Conservation (phyloP, 2,888 invertebrate genomes). For the Pimpla rufipes region DNA sequence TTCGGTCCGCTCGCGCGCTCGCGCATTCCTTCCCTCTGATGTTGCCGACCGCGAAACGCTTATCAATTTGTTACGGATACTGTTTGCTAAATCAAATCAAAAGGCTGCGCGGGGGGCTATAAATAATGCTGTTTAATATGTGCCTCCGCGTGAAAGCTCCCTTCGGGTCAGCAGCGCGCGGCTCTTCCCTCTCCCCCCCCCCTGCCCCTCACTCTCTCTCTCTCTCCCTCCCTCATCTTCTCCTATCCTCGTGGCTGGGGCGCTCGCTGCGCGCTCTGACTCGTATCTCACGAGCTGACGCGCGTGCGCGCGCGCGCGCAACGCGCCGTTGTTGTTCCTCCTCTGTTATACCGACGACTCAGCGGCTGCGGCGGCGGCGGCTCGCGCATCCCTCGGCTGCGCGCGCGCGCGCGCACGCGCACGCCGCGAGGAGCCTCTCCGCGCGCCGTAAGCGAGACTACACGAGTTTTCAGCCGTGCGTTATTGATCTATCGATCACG, state of each 20-base stretch:
- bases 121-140: constrained; percentile 84
- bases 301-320: constrained; percentile 27
- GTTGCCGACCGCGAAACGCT: constrained; percentile 82
- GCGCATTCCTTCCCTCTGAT: constrained; percentile 77
- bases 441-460: constrained; percentile 74
- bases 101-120: constrained; percentile 76
- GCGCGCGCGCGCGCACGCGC: neutral
- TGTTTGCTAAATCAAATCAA: constrained; percentile 84
- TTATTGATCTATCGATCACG: constrained; percentile 80
- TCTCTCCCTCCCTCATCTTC: neutral
- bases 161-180: constrained; percentile 19
- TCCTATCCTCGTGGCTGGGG: constrained; percentile 31
- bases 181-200: neutral
- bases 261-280: constrained; percentile 4
- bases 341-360: no score
- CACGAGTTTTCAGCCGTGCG: constrained; percentile 76
- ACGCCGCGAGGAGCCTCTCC: constrained; percentile 38
- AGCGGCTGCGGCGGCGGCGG: neutral
- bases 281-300: constrained; percentile 57
- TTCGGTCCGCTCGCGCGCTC: constrained; percentile 29
- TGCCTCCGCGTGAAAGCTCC: constrained; percentile 69
- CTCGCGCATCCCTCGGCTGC: neutral
- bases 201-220: neutral
- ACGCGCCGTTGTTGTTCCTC: neutral
- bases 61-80: constrained; percentile 85